These are phyloP conservation scores for Alectura lathami DNA, from an alignment of 2,113 vertebrate species.

Conservation along the genomic window DNA sequence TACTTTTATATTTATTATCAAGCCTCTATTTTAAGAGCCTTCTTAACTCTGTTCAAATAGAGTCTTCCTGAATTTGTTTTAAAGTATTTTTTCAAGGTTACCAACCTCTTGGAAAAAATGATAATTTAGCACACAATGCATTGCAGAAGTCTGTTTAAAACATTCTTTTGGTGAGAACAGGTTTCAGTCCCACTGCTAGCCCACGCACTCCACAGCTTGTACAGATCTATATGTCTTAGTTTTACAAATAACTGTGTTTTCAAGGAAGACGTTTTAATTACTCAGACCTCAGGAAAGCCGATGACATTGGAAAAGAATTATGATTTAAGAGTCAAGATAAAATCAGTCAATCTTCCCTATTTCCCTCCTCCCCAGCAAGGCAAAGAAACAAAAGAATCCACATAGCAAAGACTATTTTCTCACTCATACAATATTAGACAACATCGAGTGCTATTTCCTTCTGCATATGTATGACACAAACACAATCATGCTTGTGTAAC, in stretches of 20 bases:
- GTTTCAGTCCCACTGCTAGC: not conserved
- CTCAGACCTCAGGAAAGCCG: not conserved
- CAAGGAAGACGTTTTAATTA: not conserved
- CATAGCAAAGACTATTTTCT: constrained; percentile 19
- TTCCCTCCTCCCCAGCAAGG: not conserved
- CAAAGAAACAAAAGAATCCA: not conserved
- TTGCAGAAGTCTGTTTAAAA: not conserved
- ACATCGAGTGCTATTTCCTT: constrained; percentile 20
- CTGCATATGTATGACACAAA: not conserved
- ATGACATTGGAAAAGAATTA: not conserved
- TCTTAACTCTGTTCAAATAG: not conserved
- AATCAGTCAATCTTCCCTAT: not conserved
- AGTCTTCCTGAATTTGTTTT: not conserved
- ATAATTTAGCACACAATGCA: not conserved
- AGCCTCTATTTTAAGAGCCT: not conserved
- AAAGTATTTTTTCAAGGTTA: not conserved
- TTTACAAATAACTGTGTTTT: not conserved
- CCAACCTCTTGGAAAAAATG: not conserved
- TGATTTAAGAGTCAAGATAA: not conserved
- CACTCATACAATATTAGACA: not conserved
- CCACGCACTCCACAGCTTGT: not conserved
- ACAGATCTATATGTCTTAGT: not conserved
- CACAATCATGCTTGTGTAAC: not conserved
- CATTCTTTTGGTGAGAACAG: not conserved
- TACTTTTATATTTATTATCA: not conserved